Evolutionary conservation across 2,888 invertebrate genomes (phyloP).

Genomic region (Zeuzera pyrina): DNA sequence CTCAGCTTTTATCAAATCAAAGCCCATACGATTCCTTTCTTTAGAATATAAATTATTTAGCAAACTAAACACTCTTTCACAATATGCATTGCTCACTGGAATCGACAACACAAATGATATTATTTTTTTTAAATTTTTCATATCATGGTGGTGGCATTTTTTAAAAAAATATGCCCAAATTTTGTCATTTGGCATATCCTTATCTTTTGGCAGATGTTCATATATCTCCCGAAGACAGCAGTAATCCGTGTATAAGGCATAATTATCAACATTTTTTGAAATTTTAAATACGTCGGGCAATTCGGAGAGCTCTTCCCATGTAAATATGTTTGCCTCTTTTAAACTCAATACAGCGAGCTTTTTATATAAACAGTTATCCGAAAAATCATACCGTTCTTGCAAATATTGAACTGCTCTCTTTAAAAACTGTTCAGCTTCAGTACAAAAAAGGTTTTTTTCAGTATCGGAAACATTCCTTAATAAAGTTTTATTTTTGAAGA

Average conservation of each 20-base stretch:
- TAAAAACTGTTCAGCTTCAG: constrained; percentile 4
- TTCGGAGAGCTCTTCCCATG: constrained; percentile 1
- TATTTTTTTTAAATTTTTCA: too few species aligned
- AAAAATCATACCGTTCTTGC: constrained; percentile 4
- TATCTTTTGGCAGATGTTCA: not conserved
- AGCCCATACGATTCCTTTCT: constrained; percentile 3
- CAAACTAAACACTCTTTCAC: not conserved
- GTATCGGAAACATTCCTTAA: not conserved
- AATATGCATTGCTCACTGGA: constrained; percentile 1
- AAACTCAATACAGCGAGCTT: constrained; percentile 3
- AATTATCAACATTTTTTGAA: too few species aligned
- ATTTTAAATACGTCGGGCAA: constrained; percentile 3
- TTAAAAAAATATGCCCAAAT: not conserved
- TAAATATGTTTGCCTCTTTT: constrained; percentile 2
- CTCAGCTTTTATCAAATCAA: constrained; percentile 2
- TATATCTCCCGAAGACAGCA: not conserved
- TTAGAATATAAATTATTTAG: constrained; percentile 3
- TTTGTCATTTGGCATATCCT: not conserved
- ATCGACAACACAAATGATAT: too few species aligned
- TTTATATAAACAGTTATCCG: constrained; percentile 4
- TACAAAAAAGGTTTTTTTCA: constrained; percentile 1
- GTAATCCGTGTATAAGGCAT: too few species aligned
- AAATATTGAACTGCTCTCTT: constrained; percentile 3
- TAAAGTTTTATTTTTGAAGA: constrained; percentile 1
- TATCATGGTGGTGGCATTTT: not conserved